Evolutionary conservation across 2,888 invertebrate genomes (phyloP), one percentile per base, ranked within the genome.

Genomic region (Bellardia pandia): DNA sequence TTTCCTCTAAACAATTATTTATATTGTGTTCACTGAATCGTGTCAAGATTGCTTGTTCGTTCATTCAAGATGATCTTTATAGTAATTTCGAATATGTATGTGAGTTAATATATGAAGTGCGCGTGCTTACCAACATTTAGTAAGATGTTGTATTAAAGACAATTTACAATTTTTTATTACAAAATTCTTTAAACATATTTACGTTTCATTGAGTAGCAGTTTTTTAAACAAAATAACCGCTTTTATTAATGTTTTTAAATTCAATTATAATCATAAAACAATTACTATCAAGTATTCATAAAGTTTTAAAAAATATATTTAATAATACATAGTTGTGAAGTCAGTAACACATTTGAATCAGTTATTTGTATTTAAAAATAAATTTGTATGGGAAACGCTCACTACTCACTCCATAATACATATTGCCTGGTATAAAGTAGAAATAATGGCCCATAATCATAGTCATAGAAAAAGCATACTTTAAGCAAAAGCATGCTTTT

Each of bases 181-280:
- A 48, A 48, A 68, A 14, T 68, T 33, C 14, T 37, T 62, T 68
- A 33, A 8, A 48, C 3, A 51, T 68, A 48, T 51, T 48, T 48
- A 68, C 68, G 68, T 68, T 48, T 68, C 68, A 68, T 68, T 68
- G 68, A 51, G 14, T 45, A 14, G 48, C 37, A n/a, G n/a, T n/a
- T n/a, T n/a, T n/a, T n/a, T n/a, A n/a, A n/a, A n/a, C n/a, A 42
- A 42, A 66, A 66, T 7, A 66, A 40, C 42, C 3, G 9, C 13
- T 23, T 56, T 30, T 30, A 7, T 53, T 53, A 7, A 6, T 42
- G n/a, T 5, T 45, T 45, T 45, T 11, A 11, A 45, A 45, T 11
- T 11, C 5, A 37, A 4, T 37, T 4, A 37, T 37, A 37, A 3
- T 5, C 37, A 6, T 37, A 37, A 4, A 37, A 37, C 37, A 37